Percentiles rank a stretch among this genome's conserved stretches.
Conservation (phyloP, 2,113 vertebrate genomes). For the Ovis canadensis region DNA sequence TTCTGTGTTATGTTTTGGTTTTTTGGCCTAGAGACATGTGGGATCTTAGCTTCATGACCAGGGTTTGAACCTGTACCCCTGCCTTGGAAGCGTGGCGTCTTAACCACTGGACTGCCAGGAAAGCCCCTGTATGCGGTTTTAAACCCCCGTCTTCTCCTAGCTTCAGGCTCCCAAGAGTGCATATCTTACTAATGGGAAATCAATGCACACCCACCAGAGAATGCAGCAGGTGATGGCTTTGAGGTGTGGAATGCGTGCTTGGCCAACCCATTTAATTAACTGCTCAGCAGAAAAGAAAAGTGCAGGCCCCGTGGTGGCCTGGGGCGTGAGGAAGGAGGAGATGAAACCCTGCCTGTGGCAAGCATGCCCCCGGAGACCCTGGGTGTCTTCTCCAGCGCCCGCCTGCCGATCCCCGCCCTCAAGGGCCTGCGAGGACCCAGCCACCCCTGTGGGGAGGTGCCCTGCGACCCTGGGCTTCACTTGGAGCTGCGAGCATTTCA, state of each 20-base stretch:
- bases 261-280: background rate
- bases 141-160: background rate
- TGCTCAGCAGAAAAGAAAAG: background rate
- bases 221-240: background rate
- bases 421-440: background rate
- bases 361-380: background rate
- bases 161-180: background rate
- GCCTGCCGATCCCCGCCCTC: background rate
- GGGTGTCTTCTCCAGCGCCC: fast-evolving
- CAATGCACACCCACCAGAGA: background rate
- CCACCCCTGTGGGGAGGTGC: background rate
- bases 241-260: background rate
- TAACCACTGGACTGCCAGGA: background rate
- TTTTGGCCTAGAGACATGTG: background rate
- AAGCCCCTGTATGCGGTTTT: background rate
- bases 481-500: background rate
- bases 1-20: background rate
- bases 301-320: background rate
- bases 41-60: background rate
- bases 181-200: background rate
- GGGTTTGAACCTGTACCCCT: background rate
- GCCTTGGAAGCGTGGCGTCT: background rate
- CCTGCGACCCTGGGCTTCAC: background rate
- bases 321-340: background rate
- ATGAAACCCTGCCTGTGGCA: background rate